Base-by-base conservation (phyloP, 2,113 vertebrate genomes). In the Ptilonorhynchus violaceus region DNA sequence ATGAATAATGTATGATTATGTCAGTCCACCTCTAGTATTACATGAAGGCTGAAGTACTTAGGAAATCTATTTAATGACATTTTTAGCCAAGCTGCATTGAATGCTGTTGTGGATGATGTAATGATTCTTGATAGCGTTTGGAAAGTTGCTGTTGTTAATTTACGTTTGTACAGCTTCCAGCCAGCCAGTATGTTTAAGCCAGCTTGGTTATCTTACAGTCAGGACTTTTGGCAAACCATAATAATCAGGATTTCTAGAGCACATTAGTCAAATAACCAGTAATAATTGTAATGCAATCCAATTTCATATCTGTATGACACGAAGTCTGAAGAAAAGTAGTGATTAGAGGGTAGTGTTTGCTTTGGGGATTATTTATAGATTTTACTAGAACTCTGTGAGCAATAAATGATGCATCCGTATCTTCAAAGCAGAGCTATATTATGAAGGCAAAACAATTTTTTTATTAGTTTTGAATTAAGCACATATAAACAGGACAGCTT, bases 1-100 rank as follows among this genome's bases (percentile, higher is more conserved):
- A 78, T 97, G 92, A 95, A 96, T 96, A 90, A 97, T 96, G 90
- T 73, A 95, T 95, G 55, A 74, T 75, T 91, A 73, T 83, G 58
- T 81, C 64, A 81, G 84, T 92, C 74, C 63, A 90, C 30, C 52
- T 88, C 87, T 90, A 86, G 47, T 73, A 88, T 95, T 96, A 74
- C 63, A 88, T 41, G 70, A 84, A 86, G 46, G 28, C 73, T 92
- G 49, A 82, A 86, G 70, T 66, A 58, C 60, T 92, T 88, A 81
- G 63, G 80, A 90, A 94, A 91, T 88, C 31, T 74, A 74, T 93
- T 88, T 89, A 91, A 90, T 70, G 49, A 52, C 33, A 66, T 78
- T 88, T 94, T 95, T 58, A 94, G 37, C 44, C 85, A 94, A 89
- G 80, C 59, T 84, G 14, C 56, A 84, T 1, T 88, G 73, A 91